These are phyloP conservation scores for Drosophila kambysellisi DNA, from an alignment of 2,888 invertebrate genomes.

Conservation along the genomic window DNA sequence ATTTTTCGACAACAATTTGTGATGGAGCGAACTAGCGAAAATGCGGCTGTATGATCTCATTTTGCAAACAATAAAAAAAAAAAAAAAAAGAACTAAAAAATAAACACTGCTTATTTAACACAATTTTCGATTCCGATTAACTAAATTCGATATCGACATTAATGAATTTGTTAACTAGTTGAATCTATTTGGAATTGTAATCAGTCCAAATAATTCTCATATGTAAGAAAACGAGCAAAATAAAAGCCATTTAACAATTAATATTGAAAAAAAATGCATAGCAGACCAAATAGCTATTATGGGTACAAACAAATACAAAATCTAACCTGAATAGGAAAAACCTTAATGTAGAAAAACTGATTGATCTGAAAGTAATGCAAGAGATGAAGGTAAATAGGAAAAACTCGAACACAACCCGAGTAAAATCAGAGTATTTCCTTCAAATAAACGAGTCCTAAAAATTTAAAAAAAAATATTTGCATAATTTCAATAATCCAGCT, in stretches of 20 bases:
- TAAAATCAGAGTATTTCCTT: neutral
- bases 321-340: neutral
- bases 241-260: neutral
- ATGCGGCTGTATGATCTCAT: conserved; percentile 45
- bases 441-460: neutral
- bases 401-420: neutral
- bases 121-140: conserved; percentile 31
- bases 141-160: conserved; percentile 7
- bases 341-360: neutral
- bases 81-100: conserved; percentile 16
- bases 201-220: neutral
- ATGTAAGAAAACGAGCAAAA: neutral
- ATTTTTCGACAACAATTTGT: conserved; percentile 2
- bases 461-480: neutral
- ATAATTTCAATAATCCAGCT: neutral
- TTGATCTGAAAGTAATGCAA: neutral
- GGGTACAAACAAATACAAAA: neutral
- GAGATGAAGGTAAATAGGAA: neutral
- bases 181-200: neutral
- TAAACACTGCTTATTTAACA: conserved; percentile 46
- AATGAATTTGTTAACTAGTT: conserved; percentile 4
- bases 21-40: conserved; percentile 17
- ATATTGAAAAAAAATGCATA: neutral
- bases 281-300: neutral
- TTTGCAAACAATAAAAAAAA: conserved; percentile 38